Conservation (phyloP, 1,140 invertebrate species). For the Lordiphosa collinella region DNA sequence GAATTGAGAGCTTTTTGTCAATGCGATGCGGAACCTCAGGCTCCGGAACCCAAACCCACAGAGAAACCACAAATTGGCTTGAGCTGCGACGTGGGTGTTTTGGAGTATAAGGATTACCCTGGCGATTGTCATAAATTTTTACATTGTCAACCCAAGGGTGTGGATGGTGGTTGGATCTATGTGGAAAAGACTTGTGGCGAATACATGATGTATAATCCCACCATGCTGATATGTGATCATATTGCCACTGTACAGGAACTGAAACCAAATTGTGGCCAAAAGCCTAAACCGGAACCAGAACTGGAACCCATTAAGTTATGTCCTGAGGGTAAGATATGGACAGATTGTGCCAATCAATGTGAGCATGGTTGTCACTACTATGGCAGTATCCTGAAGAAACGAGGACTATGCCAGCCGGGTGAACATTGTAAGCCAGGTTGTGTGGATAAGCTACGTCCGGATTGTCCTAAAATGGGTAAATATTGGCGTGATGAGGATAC, state of each 20-base stretch:
- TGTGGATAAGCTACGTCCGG: conserved; percentile 68
- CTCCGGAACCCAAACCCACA: conserved; percentile 23
- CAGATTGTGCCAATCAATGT: conserved; percentile 84
- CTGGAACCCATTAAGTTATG: conserved; percentile 38
- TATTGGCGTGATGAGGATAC: conserved; percentile 85
- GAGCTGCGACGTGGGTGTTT: conserved; percentile 47
- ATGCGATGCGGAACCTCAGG: conserved; percentile 80
- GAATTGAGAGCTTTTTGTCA: conserved; percentile 87
- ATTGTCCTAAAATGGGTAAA: conserved; percentile 44
- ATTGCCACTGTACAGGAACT: conserved; percentile 82
- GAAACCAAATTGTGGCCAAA: conserved; percentile 82
- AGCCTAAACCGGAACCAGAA: conserved; percentile 12
- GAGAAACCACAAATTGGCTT: conserved; percentile 50
- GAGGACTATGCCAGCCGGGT: conserved; percentile 60
- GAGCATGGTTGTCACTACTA: conserved; percentile 83
- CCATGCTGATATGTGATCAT: conserved; percentile 83
- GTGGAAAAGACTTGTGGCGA: conserved; percentile 83
- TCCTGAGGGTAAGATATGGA: conserved; percentile 80
- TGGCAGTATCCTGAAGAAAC: conserved; percentile 55
- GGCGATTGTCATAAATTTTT: conserved; percentile 83
- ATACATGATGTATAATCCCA: conserved; percentile 83
- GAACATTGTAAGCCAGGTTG: conserved; percentile 76
- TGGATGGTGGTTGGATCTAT: conserved; percentile 58
- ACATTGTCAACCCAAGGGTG: conserved; percentile 80
- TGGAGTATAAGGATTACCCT: conserved; percentile 79